These are phyloP conservation scores for Zaprionus tsacasi DNA, from an alignment of 1,140 invertebrate genomes.

Conservation along the genomic window DNA sequence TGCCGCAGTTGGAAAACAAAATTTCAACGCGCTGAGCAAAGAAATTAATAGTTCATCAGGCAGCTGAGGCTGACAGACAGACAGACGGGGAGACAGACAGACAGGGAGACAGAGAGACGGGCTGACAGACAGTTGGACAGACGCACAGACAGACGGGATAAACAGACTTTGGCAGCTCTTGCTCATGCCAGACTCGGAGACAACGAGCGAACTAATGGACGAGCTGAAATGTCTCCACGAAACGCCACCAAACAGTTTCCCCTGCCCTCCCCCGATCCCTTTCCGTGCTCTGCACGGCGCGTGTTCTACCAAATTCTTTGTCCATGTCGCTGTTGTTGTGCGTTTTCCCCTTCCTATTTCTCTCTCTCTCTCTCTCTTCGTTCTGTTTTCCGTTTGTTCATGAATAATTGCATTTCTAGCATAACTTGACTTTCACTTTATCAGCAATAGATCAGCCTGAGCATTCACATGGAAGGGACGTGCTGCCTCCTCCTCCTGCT, in stretches of 20 bases:
- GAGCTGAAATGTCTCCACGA: conserved; percentile 20
- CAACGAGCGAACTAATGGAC: conserved; percentile 43
- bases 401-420: conserved; percentile 80
- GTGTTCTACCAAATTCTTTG: conserved; percentile 39
- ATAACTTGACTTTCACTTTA: conserved; percentile 81
- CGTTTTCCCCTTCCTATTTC: neutral
- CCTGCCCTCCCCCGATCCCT: neutral
- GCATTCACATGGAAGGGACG: conserved; percentile 30
- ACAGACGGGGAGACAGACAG: conserved; percentile 42
- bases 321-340: neutral
- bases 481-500: conserved; percentile 13
- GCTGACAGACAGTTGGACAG: conserved; percentile 37
- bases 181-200: conserved; percentile 1
- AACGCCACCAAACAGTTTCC: conserved; percentile 28
- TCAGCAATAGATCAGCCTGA: conserved; percentile 71
- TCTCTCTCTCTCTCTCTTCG: conserved; percentile 9
- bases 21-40: conserved; percentile 46
- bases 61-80: conserved; percentile 63
- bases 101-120: conserved; percentile 36
- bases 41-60: conserved; percentile 79
- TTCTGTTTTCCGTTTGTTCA: conserved; percentile 28
- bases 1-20: conserved; percentile 68
- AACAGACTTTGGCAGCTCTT: conserved; percentile 18
- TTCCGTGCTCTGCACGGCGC: conserved; percentile 28
- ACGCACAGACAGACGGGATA: conserved; percentile 33